These are phyloP conservation scores for Dastarcus helophoroides DNA, from an alignment of 2,888 invertebrate species.

Conservation along the genomic window DNA sequence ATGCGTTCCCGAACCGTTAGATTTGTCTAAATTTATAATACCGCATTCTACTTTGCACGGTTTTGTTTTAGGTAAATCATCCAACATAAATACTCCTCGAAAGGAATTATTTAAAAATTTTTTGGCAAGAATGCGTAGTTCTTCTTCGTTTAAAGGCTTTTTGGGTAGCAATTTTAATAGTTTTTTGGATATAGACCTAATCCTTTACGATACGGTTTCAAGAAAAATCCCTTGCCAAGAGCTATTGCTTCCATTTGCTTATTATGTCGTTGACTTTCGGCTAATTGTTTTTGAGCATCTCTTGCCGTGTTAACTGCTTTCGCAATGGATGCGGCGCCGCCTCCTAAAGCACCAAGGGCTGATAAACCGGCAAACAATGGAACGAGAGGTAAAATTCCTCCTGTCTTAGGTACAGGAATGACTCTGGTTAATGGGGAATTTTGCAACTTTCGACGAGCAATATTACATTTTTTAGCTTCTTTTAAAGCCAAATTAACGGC, in stretches of 20 bases:
- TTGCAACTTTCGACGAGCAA: slow-evolving; percentile 7
- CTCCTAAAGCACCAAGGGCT: slow-evolving; percentile 27
- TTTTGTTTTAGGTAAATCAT: no score
- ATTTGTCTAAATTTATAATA: no score
- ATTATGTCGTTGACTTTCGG: slow-evolving; percentile 28
- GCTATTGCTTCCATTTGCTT: slow-evolving; percentile 29
- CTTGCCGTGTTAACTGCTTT: slow-evolving; percentile 29
- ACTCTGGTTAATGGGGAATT: slow-evolving; percentile 18
- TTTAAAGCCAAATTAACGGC: slow-evolving; percentile 15
- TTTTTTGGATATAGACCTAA: slow-evolving; percentile 17
- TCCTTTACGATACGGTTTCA: slow-evolving; percentile 21
- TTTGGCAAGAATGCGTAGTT: neutral
- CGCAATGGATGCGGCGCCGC: slow-evolving; percentile 28
- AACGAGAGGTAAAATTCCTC: slow-evolving; percentile 26
- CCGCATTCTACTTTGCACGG: no score
- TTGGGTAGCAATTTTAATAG: slow-evolving; percentile 17
- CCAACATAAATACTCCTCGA: no score
- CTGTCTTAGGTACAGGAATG: slow-evolving; percentile 26
- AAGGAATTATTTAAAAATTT: neutral
- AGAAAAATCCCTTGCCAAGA: slow-evolving; percentile 25
- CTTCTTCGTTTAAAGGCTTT: slow-evolving; percentile 19
- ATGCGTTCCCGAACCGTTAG: no score
- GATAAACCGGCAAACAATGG: slow-evolving; percentile 29
- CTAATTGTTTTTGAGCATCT: slow-evolving; percentile 23
- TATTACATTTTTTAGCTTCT: slow-evolving; percentile 10